phyloP scores from a whole-genome alignment of 2,113 vertebrate genomes.

The Murina feae region DNA sequence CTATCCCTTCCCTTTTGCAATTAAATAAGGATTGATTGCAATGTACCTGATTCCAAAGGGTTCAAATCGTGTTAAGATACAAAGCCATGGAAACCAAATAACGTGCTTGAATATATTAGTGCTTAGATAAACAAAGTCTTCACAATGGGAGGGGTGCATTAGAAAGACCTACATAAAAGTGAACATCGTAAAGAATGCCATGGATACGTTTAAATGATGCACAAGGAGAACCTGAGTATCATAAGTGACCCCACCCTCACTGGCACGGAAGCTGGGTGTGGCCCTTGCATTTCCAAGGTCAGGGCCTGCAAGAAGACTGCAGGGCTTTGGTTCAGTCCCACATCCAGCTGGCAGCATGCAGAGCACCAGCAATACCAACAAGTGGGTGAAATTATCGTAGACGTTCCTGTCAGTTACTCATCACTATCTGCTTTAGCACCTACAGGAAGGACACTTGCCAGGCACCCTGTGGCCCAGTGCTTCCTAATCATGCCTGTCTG shows the following conservation, averaged over 20 bases:
- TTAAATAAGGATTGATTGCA: not conserved
- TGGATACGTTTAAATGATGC: not conserved
- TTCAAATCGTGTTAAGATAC: not conserved
- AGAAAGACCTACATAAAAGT: not conserved
- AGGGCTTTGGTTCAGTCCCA: too few species aligned
- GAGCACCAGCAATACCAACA: not conserved
- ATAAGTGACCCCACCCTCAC: not conserved
- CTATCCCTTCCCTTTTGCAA: not conserved
- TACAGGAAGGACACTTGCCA: not conserved
- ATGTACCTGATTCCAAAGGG: not conserved
- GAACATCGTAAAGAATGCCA: not conserved
- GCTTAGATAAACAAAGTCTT: not conserved
- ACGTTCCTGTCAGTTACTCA: not conserved
- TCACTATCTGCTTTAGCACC: not conserved
- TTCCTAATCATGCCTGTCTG: not conserved
- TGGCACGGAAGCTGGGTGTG: not conserved
- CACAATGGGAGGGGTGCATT: not conserved
- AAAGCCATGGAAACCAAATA: not conserved
- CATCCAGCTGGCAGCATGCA: not conserved
- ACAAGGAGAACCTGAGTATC: not conserved
- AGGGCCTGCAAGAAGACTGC: not conserved
- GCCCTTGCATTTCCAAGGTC: not conserved
- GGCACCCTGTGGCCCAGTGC: not conserved
- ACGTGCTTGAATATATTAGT: not conserved
- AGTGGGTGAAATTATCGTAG: not conserved